phyloP scores from a whole-genome alignment of 2,888 invertebrate species.

The Drosophila macrospina region DNA sequence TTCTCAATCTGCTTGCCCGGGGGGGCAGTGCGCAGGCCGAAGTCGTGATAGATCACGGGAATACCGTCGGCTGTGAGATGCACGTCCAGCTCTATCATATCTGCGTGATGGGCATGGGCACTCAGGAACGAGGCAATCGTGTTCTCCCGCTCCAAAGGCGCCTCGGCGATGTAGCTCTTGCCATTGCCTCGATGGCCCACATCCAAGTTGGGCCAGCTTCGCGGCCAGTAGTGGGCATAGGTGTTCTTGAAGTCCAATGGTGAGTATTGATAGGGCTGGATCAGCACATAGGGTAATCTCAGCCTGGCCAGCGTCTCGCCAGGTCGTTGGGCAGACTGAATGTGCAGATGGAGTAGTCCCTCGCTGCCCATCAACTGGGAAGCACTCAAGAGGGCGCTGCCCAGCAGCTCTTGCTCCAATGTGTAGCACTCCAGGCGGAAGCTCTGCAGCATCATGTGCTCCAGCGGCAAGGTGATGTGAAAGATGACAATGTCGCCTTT shows the following conservation, averaged over 20 bases:
- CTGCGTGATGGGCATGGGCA: slow-evolving; percentile 96
- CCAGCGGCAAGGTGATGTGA: slow-evolving; percentile 78
- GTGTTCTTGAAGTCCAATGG: slow-evolving; percentile 92
- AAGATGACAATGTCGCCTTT: slow-evolving; percentile 81
- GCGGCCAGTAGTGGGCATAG: slow-evolving; percentile 94
- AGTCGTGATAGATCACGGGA: slow-evolving; percentile 99
- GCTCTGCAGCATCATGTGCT: slow-evolving; percentile 53
- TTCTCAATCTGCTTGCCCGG: slow-evolving; percentile 87
- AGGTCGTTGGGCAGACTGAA: slow-evolving; percentile 87
- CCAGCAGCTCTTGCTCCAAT: slow-evolving; percentile 88
- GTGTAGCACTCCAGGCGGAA: slow-evolving; percentile 74
- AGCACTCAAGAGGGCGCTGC: slow-evolving; percentile 93
- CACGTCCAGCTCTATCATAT: slow-evolving; percentile 99
- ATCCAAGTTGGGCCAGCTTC: slow-evolving; percentile 93
- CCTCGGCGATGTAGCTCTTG: slow-evolving; percentile 90
- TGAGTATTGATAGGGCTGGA: slow-evolving; percentile 83
- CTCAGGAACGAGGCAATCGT: slow-evolving; percentile 97
- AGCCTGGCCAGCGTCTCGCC: slow-evolving; percentile 93
- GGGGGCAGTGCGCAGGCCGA: slow-evolving; percentile 92
- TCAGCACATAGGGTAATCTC: slow-evolving; percentile 87
- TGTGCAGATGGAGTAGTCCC: slow-evolving; percentile 90
- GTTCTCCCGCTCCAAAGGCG: slow-evolving; percentile 93
- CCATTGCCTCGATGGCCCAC: slow-evolving; percentile 98
- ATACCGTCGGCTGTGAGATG: slow-evolving; percentile 97
- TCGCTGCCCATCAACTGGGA: slow-evolving; percentile 91